Percentiles rank a stretch among this genome's conserved stretches.
Evolutionary conservation across 2,797 vertebrate species (phyloP).

Genomic region (Hippopotamyrus pictus): DNA sequence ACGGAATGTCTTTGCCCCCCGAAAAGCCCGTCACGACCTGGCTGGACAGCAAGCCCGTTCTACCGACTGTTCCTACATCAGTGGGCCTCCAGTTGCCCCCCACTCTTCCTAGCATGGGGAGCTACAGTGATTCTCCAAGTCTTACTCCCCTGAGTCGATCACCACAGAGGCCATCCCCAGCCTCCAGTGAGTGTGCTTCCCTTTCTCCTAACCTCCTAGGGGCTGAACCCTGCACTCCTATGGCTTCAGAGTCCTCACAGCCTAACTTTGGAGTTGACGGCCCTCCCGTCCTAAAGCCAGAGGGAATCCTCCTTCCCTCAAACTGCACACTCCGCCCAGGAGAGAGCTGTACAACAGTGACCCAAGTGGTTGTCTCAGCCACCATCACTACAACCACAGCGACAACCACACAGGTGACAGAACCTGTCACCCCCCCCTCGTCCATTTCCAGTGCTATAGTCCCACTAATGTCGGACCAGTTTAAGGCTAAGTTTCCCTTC

Average conservation of each 20-base stretch:
- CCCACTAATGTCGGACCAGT: constrained; percentile 82
- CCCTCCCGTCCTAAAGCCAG: constrained; percentile 71
- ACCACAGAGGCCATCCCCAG: constrained; percentile 88
- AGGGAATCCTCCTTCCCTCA: constrained; percentile 74
- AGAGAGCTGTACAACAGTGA: constrained; percentile 63
- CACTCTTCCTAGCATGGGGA: constrained; percentile 72
- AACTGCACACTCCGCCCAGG: constrained; percentile 61
- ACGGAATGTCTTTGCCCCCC: constrained; percentile 94
- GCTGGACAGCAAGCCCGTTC: constrained; percentile 94
- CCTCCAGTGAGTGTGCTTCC: constrained; percentile 90
- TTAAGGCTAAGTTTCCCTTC: constrained; percentile 96
- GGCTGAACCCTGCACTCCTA: constrained; percentile 64
- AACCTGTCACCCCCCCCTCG: constrained; percentile 59
- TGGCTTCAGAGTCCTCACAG: constrained; percentile 75
- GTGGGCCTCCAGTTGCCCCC: constrained; percentile 88
- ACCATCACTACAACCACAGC: constrained; percentile 56
- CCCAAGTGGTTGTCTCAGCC: constrained; percentile 63
- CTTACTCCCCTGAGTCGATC: constrained; percentile 87
- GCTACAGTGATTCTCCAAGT: constrained; percentile 81
- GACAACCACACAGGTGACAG: constrained; percentile 53
- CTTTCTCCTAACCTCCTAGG: constrained; percentile 81
- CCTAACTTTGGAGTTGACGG: constrained; percentile 52
- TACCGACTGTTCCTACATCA: constrained; percentile 81
- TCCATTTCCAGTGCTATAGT: constrained; percentile 77
- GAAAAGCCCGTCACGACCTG: constrained; percentile 97